Base-by-base conservation (phyloP, 2,888 invertebrate species). In the Anthoptus insignis region DNA sequence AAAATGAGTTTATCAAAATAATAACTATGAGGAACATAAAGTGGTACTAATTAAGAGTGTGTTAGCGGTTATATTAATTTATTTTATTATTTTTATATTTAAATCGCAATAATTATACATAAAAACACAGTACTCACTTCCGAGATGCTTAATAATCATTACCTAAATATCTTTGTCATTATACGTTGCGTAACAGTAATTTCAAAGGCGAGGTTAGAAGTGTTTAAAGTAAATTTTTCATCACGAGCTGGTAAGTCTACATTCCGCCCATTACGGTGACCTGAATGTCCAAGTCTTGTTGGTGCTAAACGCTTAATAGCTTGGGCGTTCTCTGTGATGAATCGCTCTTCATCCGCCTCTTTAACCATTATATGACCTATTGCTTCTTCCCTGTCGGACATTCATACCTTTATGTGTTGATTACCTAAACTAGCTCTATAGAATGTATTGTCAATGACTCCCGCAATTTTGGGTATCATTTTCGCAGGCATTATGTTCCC, bases 351-450 rank as follows among this genome's bases (percentile, higher is more conserved):
- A 59, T 53, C 32, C 64, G 47, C 22, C 42, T 53, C 58, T 64
- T 45, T 45, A 53, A 34, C 47, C 29, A 29, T 39, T 50, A 64
- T 57, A 64, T n/a, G 64, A 34, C 34, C 64, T 27, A 59, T 52
- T 64, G 45, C 58, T 52, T 42, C 64, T 68, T 66, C 65, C 65
- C 59, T 29, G 50, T 64, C 47, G 6, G 59, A 22, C 58, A 56
- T 64, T 53, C 47, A 22, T 57, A 61, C 50, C 50, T 56, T 65
- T 64, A 47, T 65, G 57, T 45, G 42, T 22, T 49, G 58, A 29
- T 64, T 61, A 60, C 53, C 53, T 57, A 56, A 42, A 56, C 39
- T 29, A 56, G 52, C 50, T 66, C 24, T 27, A 60, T 42, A 11
- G 34, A 24, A 16, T 16, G 4, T 27, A 47, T 61, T 53, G 45